Evolutionary conservation across 1,140 invertebrate species (phyloP).

Genomic region (Ladona fulva): DNA sequence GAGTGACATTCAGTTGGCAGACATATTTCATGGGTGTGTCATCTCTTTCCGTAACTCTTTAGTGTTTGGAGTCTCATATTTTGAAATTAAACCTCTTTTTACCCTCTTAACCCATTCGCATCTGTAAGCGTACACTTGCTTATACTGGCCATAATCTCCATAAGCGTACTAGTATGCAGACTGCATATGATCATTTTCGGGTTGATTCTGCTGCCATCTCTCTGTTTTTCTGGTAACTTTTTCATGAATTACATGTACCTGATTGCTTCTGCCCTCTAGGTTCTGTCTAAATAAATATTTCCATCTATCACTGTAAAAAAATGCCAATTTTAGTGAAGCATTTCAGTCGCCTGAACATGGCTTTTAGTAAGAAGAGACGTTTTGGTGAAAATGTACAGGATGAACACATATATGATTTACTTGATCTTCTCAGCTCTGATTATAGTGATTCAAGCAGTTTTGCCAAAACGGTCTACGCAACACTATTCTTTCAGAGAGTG

Average conservation of each 20-base stretch:
- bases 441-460: background rate
- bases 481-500: background rate
- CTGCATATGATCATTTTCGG: background rate
- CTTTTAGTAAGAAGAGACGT: background rate
- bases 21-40: no score
- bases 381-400: background rate
- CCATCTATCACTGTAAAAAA: background rate
- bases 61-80: no score
- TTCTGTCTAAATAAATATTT: background rate
- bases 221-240: background rate
- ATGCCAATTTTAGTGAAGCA: background rate
- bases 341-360: background rate
- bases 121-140: background rate
- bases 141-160: background rate
- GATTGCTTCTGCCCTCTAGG: background rate
- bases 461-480: background rate
- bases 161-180: background rate
- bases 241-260: background rate
- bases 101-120: background rate
- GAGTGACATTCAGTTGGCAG: no score
- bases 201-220: background rate
- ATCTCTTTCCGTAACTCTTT: no score
- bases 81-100: no score
- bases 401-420: background rate
- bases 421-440: background rate